phyloP scores from a whole-genome alignment of 2,888 invertebrate species.

The Mythimna vitellina region DNA sequence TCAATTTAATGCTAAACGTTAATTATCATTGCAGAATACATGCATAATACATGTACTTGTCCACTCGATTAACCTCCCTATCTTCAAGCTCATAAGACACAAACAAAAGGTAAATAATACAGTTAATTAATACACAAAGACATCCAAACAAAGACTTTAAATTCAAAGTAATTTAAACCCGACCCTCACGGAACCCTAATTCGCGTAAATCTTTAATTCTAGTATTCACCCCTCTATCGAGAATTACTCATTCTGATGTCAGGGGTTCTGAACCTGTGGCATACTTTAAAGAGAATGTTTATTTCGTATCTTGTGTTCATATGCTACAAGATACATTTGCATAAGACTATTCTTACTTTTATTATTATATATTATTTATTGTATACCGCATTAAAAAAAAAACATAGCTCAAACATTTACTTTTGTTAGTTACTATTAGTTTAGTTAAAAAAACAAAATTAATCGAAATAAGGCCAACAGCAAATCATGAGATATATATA shows the following conservation, averaged over 20 bases:
- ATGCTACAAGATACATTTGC: no score
- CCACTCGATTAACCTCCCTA: conserved; percentile 14
- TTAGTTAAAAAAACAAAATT: no score
- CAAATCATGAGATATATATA: no score
- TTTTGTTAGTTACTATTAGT: no score
- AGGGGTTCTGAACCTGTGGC: conserved; percentile 26
- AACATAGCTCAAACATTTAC: no score
- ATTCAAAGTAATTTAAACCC: conserved; percentile 59
- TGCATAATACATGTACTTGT: conserved; percentile 2
- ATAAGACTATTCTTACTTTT: no score
- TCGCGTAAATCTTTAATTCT: conserved; percentile 69
- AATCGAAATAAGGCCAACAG: no score
- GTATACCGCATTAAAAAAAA: no score
- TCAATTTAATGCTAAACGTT: background rate
- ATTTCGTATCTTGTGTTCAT: no score
- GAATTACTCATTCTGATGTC: conserved; percentile 54
- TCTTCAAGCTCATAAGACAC: conserved; percentile 19
- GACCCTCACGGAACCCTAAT: conserved; percentile 57
- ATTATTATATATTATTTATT: no score
- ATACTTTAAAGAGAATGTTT: background rate
- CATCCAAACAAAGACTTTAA: conserved; percentile 51
- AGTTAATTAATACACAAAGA: conserved; percentile 64
- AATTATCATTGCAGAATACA: conserved; percentile 11
- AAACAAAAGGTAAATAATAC: conserved; percentile 58
- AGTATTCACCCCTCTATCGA: conserved; percentile 57